These are phyloP conservation scores for sheep (Ovis aries) DNA, from an alignment of 2,113 vertebrate genomes.

Conservation along the genomic window DNA sequence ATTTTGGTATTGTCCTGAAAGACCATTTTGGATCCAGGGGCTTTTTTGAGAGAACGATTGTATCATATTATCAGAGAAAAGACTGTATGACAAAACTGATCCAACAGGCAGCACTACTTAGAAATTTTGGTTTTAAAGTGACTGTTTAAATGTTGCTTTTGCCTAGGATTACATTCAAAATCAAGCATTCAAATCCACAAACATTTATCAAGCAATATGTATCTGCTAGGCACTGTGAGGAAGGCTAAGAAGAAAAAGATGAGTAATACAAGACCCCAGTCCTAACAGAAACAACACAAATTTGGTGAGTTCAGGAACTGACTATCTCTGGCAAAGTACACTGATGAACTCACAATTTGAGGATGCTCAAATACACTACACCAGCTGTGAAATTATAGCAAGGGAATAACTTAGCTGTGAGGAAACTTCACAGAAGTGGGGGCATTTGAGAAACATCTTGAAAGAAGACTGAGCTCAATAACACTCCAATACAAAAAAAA, in stretches of 20 bases:
- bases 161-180: neutral
- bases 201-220: neutral
- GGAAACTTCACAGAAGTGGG: neutral
- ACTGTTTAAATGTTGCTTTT: constrained; percentile 17
- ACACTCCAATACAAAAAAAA: neutral
- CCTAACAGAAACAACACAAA: neutral
- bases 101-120: neutral
- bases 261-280: neutral
- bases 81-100: neutral
- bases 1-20: neutral
- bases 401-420: neutral
- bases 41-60: neutral
- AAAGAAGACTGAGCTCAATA: neutral
- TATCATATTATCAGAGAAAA: neutral
- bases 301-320: neutral
- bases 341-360: neutral
- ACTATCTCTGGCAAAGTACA: neutral
- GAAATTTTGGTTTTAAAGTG: constrained; percentile 17
- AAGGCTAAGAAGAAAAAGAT: neutral
- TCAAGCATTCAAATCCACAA: constrained; percentile 2
- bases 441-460: constrained; percentile 9
- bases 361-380: neutral
- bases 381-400: neutral
- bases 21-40: neutral
- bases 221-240: neutral